Base-by-base conservation (phyloP, 2,113 vertebrate genomes). In the Sylvietta virens region DNA sequence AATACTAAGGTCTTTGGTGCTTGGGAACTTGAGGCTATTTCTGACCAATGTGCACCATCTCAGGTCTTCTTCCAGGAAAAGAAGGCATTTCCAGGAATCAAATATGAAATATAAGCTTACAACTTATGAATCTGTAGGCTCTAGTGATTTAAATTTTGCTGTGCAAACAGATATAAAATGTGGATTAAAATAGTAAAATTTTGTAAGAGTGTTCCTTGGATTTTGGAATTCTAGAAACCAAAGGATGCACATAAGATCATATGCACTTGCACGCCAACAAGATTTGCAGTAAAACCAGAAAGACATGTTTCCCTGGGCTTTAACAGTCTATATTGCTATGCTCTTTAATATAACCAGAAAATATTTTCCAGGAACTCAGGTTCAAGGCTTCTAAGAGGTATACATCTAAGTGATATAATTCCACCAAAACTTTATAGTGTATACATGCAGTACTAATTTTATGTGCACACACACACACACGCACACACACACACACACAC, bases 11-110 rank as follows among this genome's bases (percentile, higher is more conserved):
- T 83, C 53, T 88, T 94, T 40, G 31, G 56, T 88, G 30, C 67
- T 86, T 86, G n/a, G 61, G 61, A 92, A 92, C 88, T 81, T 79
- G 48, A 83, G 79, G n/a, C 42, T 88, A 56, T 95, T 94, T 96
- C 78, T 65, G 73, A 81, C 83, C 58, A 76, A 80, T 10, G 12
- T 33, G 66, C 21, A 79, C 39, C 60, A 11, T 72, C 42, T 81
- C 33, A 54, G 39, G 74, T 78, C 28, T 60, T 56, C 57, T 92
- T 84, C n/a, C 74, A 96, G 64, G 44, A 65, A 92, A 71, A 91
- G 14, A 50, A 87, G 22, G 15, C 50, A 62, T 92, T 90, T 96
- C 83, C 53, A 95, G 53, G 86, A 94, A 90, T 35, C 4, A 85
- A 65, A 73, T 57, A 31, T 35, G 23, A 70, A 87, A 88, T 67